These are phyloP conservation scores for Chromis chromis DNA, from an alignment of 2,797 vertebrate species.

Conservation along the genomic window DNA sequence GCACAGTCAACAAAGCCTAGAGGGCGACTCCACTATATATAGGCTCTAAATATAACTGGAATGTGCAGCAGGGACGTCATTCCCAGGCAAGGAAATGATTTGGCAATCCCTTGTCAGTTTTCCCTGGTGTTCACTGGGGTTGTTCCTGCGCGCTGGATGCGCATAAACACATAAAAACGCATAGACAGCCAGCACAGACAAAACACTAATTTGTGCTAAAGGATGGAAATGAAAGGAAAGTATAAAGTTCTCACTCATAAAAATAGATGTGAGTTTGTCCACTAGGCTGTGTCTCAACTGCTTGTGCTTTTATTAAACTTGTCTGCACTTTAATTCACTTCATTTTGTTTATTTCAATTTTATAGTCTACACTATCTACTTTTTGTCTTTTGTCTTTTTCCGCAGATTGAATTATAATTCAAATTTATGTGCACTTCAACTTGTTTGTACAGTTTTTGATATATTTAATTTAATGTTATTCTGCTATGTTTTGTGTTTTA, in stretches of 20 bases:
- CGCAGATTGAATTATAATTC: too few relatives aligned
- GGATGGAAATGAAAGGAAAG: neutral
- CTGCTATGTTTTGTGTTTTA: too few relatives aligned
- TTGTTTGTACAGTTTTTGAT: too few relatives aligned
- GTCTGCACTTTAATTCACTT: too few relatives aligned
- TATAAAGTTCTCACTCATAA: neutral
- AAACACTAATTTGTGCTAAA: neutral
- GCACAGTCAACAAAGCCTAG: conserved; percentile 77
- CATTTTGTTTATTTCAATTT: too few relatives aligned
- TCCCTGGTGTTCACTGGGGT: conserved; percentile 54
- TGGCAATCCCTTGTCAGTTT: conserved; percentile 75
- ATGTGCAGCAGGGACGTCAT: conserved; percentile 81
- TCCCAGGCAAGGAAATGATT: conserved; percentile 79
- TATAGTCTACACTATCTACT: too few relatives aligned
- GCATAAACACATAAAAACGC: conserved; percentile 36
- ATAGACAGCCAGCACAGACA: neutral
- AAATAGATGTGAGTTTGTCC: neutral
- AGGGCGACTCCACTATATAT: conserved; percentile 85
- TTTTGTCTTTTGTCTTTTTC: too few relatives aligned
- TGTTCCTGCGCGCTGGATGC: conserved; percentile 55
- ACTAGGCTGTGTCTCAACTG: neutral
- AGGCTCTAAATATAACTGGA: conserved; percentile 90
- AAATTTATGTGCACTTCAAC: too few relatives aligned
- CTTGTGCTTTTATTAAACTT: too few relatives aligned
- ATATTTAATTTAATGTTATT: too few relatives aligned